These are phyloP conservation scores for Oostethus manadensis DNA, from an alignment of 2,113 vertebrate species.

Conservation along the genomic window DNA sequence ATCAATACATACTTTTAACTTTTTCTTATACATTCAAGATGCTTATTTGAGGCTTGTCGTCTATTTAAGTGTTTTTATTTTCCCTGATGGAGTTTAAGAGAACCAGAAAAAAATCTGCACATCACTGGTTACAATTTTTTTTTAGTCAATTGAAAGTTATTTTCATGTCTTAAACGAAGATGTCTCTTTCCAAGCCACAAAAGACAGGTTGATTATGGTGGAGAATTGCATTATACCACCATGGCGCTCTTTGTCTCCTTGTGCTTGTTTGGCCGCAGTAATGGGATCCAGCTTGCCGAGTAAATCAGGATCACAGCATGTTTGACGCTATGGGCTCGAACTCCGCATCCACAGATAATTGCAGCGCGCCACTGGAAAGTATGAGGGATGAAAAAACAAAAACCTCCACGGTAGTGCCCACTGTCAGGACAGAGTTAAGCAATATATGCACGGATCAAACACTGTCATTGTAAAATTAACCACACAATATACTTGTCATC, in stretches of 20 bases:
- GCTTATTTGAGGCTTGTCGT: too few species aligned
- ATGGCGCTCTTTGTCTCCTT: not conserved
- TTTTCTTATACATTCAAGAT: too few species aligned
- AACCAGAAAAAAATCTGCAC: too few species aligned
- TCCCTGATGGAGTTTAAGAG: too few species aligned
- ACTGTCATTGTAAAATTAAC: too few species aligned
- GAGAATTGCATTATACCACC: not conserved
- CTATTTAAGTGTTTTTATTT: too few species aligned
- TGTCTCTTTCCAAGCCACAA: not conserved
- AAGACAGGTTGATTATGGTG: not conserved
- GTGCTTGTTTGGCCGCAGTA: constrained; percentile 17
- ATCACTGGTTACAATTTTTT: not conserved
- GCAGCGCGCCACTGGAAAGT: constrained; percentile 43
- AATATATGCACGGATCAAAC: too few species aligned
- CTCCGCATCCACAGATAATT: constrained; percentile 48
- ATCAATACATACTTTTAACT: too few species aligned
- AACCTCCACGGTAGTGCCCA: too few species aligned
- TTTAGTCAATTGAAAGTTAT: not conserved
- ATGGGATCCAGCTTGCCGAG: constrained; percentile 43
- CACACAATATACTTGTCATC: too few species aligned
- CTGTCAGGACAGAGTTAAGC: not conserved
- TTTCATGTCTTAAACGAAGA: not conserved
- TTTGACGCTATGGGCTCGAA: constrained; percentile 26
- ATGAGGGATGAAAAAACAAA: constrained; percentile 12
- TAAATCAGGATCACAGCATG: constrained; percentile 16